Evolutionary conservation across 37 sponge, comb jelly and placozoan species (phyloP).

Genomic region (Ephydatia muelleri): DNA sequence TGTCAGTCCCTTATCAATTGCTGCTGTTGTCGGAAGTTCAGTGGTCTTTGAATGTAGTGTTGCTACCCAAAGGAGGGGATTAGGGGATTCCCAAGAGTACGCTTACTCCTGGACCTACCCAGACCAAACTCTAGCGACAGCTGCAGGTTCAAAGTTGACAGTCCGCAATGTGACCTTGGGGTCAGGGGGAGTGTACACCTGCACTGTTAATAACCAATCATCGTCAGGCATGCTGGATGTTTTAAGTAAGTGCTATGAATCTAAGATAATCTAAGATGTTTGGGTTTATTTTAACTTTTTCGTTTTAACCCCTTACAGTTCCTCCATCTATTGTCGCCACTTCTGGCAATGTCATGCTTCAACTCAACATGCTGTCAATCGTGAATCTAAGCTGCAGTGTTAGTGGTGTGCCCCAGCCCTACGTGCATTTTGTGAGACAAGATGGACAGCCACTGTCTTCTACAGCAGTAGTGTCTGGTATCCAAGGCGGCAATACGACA

Average conservation of each 20-base stretch:
- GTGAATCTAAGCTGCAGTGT: not conserved
- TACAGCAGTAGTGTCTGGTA: not conserved
- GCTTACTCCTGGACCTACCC: slow-evolving; percentile 28
- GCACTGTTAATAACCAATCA: not conserved
- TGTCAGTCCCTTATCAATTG: slow-evolving; percentile 10
- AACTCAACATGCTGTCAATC: not conserved
- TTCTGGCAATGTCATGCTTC: not conserved
- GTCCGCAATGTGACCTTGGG: not conserved
- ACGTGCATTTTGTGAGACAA: not conserved
- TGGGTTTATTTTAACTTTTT: not conserved
- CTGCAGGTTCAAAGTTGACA: not conserved
- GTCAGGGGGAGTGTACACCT: slow-evolving; percentile 20
- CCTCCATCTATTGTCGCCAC: not conserved
- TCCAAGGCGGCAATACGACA: not conserved
- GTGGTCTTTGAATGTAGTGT: slow-evolving; percentile 25
- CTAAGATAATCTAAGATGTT: not conserved
- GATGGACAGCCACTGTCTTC: not conserved
- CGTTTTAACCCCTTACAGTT: not conserved
- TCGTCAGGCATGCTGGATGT: not conserved
- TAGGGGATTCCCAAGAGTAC: not conserved
- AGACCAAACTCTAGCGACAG: not conserved
- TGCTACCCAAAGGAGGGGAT: not conserved
- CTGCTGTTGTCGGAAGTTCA: slow-evolving; percentile 1
- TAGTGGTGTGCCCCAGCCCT: not conserved
- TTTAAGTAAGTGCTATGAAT: not conserved